phyloP scores from a whole-genome alignment of 2,888 invertebrate genomes.

The Hedychridium roseum region DNA sequence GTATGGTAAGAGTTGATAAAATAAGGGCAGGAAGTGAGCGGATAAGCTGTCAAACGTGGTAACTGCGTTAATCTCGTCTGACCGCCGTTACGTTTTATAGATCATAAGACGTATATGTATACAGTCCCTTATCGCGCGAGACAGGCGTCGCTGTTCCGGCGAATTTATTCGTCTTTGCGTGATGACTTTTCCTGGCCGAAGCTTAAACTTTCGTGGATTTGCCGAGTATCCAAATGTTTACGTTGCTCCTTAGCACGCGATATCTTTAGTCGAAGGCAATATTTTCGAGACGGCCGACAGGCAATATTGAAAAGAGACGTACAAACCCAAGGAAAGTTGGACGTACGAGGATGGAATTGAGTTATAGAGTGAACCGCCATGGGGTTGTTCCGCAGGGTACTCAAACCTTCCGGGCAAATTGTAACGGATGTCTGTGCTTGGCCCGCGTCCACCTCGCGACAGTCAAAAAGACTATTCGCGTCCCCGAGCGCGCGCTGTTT shows the following conservation, averaged over 20 bases:
- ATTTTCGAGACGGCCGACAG: not conserved
- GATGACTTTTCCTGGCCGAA: not conserved
- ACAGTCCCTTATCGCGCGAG: slow-evolving; percentile 39
- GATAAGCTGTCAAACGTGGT: not conserved
- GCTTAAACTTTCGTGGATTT: not conserved
- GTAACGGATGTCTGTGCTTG: slow-evolving; percentile 28
- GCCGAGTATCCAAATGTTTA: no score
- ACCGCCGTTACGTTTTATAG: slow-evolving; percentile 20
- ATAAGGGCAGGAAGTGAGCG: not conserved
- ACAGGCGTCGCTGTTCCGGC: slow-evolving; percentile 30
- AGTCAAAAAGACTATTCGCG: slow-evolving; percentile 46
- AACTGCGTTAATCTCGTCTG: not conserved
- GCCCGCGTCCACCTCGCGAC: slow-evolving; percentile 26
- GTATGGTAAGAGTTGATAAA: not conserved
- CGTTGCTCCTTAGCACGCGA: no score
- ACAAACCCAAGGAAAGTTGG: no score
- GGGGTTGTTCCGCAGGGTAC: slow-evolving; percentile 24
- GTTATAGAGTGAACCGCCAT: no score
- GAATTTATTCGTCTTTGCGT: slow-evolving; percentile 3
- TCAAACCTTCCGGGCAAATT: slow-evolving; percentile 26
- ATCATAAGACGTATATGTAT: slow-evolving; percentile 37
- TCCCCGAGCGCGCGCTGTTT: slow-evolving; percentile 35
- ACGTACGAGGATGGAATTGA: slow-evolving; percentile 31
- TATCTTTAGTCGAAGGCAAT: no score
- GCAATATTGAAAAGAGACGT: slow-evolving; percentile 20